Evolutionary conservation across 2,888 invertebrate genomes (phyloP), one percentile per base, ranked within the genome.

Genomic region (Amblyteles armatorius): DNA sequence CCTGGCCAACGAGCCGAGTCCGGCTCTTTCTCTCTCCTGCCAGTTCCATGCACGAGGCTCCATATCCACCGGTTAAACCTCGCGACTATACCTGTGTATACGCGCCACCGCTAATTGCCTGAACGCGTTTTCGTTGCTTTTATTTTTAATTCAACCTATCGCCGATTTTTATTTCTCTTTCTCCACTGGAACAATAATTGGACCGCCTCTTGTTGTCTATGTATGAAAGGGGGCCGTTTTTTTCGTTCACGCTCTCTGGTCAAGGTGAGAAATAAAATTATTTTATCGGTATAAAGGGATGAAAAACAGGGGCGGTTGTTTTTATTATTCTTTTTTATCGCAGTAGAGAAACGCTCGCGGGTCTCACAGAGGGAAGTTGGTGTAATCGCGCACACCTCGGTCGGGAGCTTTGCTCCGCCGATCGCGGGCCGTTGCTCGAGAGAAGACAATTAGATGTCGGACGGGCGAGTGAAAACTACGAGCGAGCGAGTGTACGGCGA

Each of bases 391-490:
- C 52, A 80, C 80, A 83, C 76, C 76, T 76, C 57, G 50, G 50
- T 68, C 13, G 33, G 36, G 19, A 52, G 26, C 55, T 74, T 79
- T 68, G 33, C 68, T 22, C 26, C 13, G 33, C 29, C 29, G 29
- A 29, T 26, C 3, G 2, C 26, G 26, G 26, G 65, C 16, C 80
- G 79, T 84, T 69, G 80, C 82, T 90, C 88, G 87, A 90, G 87
- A 88, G 88, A 89, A 89, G 90, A 92, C 91, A 92, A 92, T 92
- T 92, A 92, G 90, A 92, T 89, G 90, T 88, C 89, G 86, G 86
- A 82, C 74, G 78, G 60, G 84, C 72, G 63, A 76, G 52, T 55
- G 76, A 68, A 67, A 76, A 52, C 19, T 40, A 71, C 44, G 71
- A 50, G 22, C 50, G 19, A 77, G 80, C 84, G 84, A 78, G 88